phyloP scores from a whole-genome alignment of 2,113 vertebrate genomes.

The Psilopsiagon aurifrons region DNA sequence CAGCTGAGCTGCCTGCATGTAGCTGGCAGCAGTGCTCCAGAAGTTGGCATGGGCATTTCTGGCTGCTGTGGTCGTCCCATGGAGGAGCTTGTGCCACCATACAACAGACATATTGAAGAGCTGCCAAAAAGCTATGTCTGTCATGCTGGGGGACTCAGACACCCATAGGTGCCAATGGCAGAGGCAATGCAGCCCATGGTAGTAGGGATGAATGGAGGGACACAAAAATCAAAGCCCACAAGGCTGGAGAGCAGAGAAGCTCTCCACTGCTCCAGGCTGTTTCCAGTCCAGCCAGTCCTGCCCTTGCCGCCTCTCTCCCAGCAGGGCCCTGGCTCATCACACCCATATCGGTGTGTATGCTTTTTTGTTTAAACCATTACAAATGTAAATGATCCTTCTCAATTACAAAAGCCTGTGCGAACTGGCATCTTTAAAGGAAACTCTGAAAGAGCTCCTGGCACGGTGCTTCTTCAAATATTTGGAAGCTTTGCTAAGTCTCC shows the following conservation, averaged over 20 bases:
- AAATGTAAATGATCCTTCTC: constrained; percentile 50
- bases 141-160: not conserved
- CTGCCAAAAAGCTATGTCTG: not conserved
- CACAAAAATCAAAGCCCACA: not conserved
- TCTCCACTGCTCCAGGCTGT: not conserved
- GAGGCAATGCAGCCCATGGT: not conserved
- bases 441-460: constrained; percentile 55
- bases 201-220: not conserved
- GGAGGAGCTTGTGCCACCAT: not conserved
- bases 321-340: not conserved
- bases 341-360: not conserved
- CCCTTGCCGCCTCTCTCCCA: not conserved
- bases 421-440: constrained; percentile 56
- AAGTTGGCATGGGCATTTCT: not conserved
- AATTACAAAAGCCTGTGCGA: constrained; percentile 44
- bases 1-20: rapidly evolving
- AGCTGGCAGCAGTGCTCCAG: not conserved
- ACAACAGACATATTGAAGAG: not conserved
- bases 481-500: constrained; percentile 37
- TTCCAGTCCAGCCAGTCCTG: not conserved
- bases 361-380: constrained; percentile 46
- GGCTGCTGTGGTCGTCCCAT: not conserved
- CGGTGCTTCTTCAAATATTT: constrained; percentile 11
- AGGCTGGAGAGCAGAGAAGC: not conserved
- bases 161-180: not conserved